Evolutionary conservation across 1,140 invertebrate genomes (phyloP).

Genomic region (Apolygus lucorum): DNA sequence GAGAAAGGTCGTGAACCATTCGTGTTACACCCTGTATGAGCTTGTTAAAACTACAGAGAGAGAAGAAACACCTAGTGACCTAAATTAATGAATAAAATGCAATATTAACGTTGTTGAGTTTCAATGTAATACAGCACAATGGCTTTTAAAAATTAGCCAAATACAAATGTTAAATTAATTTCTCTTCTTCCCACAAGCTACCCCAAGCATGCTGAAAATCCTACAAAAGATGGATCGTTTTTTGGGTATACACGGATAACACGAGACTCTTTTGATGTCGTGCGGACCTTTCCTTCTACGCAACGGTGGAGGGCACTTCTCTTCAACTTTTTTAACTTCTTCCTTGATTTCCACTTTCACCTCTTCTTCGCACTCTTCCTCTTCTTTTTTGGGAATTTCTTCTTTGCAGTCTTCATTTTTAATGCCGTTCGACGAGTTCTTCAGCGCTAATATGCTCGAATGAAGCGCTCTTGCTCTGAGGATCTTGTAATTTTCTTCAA

Average conservation of each 20-base stretch:
- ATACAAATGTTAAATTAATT: no score
- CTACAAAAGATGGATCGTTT: neutral
- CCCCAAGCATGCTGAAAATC: neutral
- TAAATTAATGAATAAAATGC: no score
- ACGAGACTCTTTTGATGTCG: constrained; percentile 1
- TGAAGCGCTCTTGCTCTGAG: neutral
- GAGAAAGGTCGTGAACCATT: no score
- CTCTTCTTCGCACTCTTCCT: neutral
- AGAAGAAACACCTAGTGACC: no score
- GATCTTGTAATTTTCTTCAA: neutral
- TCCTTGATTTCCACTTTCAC: neutral
- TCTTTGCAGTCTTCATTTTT: neutral
- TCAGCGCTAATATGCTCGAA: neutral
- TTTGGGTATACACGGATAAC: neutral
- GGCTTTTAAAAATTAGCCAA: no score
- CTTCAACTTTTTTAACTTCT: neutral
- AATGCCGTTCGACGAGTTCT: neutral
- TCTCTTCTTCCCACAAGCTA: neutral
- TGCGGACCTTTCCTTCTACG: neutral
- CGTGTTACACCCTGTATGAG: no score
- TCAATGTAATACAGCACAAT: no score
- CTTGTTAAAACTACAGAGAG: no score
- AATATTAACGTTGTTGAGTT: no score
- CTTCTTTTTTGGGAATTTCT: neutral
- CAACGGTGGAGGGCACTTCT: neutral